phyloP scores from a whole-genome alignment of 2,113 vertebrate genomes.

The Edolisoma coerulescens region DNA sequence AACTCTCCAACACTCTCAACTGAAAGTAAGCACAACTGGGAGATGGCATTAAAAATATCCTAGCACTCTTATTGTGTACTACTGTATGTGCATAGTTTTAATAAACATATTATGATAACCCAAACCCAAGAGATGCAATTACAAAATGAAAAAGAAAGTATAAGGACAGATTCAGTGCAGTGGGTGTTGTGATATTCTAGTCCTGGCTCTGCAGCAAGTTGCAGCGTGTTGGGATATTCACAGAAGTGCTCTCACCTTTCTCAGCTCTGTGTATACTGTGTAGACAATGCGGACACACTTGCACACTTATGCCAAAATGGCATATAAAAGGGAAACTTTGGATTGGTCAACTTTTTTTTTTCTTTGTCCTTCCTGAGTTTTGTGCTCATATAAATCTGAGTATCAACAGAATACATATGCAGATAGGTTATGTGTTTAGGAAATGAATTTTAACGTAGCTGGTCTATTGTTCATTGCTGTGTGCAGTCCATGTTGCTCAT shows the following conservation, averaged over 20 bases:
- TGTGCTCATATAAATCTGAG: neutral
- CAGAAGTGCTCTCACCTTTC: neutral
- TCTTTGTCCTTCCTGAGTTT: neutral
- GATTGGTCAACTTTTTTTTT: neutral
- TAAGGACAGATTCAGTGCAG: neutral
- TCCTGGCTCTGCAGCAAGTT: neutral
- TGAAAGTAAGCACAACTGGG: neutral
- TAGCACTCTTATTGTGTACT: neutral
- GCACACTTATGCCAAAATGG: neutral
- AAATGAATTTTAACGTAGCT: neutral
- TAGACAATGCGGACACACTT: neutral
- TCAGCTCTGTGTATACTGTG: neutral
- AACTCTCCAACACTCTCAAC: accelerated
- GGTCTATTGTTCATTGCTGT: neutral
- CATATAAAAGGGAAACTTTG: neutral
- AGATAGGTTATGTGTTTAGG: neutral
- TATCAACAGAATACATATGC: neutral
- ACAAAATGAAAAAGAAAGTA: neutral
- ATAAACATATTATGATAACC: neutral
- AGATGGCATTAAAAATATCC: neutral
- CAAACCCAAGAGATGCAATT: neutral
- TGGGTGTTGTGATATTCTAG: neutral
- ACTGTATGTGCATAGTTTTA: accelerated
- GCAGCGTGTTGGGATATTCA: neutral
- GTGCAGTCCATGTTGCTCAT: neutral